Percentiles rank a stretch among this genome's conserved stretches.
Conservation (phyloP, 2,797 vertebrate species). For the Sebastolobus altivelis region DNA sequence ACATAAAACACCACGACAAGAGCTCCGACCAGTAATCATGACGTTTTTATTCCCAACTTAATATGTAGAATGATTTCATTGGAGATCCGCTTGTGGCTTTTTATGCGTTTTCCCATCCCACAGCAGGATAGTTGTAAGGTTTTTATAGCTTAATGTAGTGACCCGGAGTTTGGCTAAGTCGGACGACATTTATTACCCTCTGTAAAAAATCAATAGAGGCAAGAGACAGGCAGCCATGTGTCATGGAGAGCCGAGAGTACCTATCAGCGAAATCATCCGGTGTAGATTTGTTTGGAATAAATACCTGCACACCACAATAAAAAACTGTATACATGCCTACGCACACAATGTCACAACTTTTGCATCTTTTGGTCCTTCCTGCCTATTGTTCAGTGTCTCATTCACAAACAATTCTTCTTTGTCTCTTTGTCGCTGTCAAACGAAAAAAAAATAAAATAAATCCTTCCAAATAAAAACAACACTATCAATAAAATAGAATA, state of each 20-base stretch:
- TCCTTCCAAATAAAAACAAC: not conserved
- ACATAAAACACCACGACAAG: not conserved
- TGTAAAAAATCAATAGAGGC: constrained; percentile 21
- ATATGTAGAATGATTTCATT: constrained; percentile 11
- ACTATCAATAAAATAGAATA: not conserved
- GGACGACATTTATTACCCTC: constrained; percentile 18
- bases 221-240: constrained; percentile 1
- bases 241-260: not conserved
- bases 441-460: not conserved
- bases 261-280: not conserved
- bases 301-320: not conserved
- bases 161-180: constrained; percentile 26
- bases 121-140: constrained; percentile 14
- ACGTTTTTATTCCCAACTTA: constrained; percentile 16
- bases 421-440: not conserved
- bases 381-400: not conserved
- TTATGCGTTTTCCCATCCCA: constrained; percentile 27
- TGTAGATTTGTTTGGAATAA: not conserved
- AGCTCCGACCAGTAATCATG: not conserved
- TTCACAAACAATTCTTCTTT: not conserved
- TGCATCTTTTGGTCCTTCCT: not conserved
- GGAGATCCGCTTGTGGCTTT: constrained; percentile 10
- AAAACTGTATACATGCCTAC: not conserved
- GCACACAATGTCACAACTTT: not conserved
- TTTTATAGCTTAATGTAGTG: constrained; percentile 30